Evolutionary conservation across 2,797 vertebrate genomes (phyloP), one percentile per base, ranked within the genome.

Genomic region (Coendou prehensilis): DNA sequence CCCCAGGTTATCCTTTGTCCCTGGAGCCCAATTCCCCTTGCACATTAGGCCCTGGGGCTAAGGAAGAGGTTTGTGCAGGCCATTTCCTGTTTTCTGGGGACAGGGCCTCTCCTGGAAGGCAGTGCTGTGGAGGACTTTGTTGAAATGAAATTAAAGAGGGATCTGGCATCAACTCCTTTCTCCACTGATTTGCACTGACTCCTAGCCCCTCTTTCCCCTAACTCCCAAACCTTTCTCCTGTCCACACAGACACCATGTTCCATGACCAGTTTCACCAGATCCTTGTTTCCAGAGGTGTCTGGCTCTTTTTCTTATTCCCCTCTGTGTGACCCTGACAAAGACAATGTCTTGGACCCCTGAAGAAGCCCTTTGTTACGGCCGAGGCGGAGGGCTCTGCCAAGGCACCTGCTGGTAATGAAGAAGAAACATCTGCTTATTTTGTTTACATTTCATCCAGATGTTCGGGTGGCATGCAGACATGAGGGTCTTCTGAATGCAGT

Each of bases 361-460:
- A 67, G 23, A 67, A 22, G 30, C 54, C 50, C 87, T 89, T 89
- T 14, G 64, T 14, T 50, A 17, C 5, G 83, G 84, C 54, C 1
- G 30, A 92, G 54, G 87, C 83, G 3, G 28, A 71, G 89, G 52
- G 22, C 45, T 90, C 67, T 84, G 91, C 96, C 82, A 76, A 96
- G 94, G 54, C 94, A 97, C 96, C 97, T 97, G 97, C 94, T 91
- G 73, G 18, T 30, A 76, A 59, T 5, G 54, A 89, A 95, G 88
- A 52, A 93, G 91, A 93, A 97, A 96, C 97, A 94, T 86, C 80
- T 97, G 97, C 94, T 97, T 95, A 69, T 93, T 73, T 78, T 90
- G 84, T 96, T 91, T 91, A 91, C 87, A 91, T 91, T 88, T 83
- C 86, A 69, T 96, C 90, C 97, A 96, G 93, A 97, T 96, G 95